These are phyloP conservation scores for Tubulanus polymorphus DNA, from an alignment of 2,888 invertebrate species.

Conservation along the genomic window DNA sequence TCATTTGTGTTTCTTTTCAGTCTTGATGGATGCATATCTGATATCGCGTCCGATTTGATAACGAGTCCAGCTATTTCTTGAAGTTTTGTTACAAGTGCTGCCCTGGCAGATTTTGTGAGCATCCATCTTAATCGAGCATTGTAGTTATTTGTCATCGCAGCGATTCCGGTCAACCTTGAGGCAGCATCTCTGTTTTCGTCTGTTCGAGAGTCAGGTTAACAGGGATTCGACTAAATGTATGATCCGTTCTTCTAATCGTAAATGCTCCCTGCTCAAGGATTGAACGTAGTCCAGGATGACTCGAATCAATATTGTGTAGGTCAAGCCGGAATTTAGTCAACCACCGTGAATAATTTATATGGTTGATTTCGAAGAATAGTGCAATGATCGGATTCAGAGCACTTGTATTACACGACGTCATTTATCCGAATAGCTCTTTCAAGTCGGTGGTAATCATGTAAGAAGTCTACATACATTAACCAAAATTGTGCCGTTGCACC, in stretches of 20 bases:
- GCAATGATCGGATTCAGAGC: conserved; percentile 10
- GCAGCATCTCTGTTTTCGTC: conserved; percentile 17
- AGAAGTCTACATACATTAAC: conserved; percentile 17
- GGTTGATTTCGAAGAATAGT: conserved; percentile 18
- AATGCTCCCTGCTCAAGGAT: conserved; percentile 14
- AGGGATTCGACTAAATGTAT: conserved; percentile 12
- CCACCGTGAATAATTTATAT: conserved; percentile 23
- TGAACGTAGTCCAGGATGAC: conserved; percentile 14
- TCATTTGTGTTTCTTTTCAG: conserved; percentile 10
- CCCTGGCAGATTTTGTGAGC: conserved; percentile 11
- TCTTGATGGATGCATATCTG: conserved; percentile 5
- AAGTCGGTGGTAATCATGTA: conserved; percentile 11
- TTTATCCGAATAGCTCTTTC: conserved; percentile 15
- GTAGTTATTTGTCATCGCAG: conserved; percentile 11
- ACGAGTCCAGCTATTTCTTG: conserved; percentile 11
- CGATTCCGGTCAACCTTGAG: conserved; percentile 14
- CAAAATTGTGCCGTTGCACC: conserved; percentile 20
- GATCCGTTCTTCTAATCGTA: conserved; percentile 14
- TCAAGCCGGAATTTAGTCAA: conserved; percentile 21
- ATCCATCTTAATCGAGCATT: conserved; percentile 9
- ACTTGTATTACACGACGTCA: conserved; percentile 18
- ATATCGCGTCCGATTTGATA: conserved; percentile 2
- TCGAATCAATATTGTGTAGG: conserved; percentile 11
- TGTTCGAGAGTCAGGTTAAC: conserved; percentile 18
- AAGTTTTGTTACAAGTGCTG: conserved; percentile 1